A percentile compares a stretch with the other conserved stretches of the same genome.
Evolutionary conservation across 2,113 vertebrate genomes (phyloP).

Genomic region (Thamnaconus septentrionalis): DNA sequence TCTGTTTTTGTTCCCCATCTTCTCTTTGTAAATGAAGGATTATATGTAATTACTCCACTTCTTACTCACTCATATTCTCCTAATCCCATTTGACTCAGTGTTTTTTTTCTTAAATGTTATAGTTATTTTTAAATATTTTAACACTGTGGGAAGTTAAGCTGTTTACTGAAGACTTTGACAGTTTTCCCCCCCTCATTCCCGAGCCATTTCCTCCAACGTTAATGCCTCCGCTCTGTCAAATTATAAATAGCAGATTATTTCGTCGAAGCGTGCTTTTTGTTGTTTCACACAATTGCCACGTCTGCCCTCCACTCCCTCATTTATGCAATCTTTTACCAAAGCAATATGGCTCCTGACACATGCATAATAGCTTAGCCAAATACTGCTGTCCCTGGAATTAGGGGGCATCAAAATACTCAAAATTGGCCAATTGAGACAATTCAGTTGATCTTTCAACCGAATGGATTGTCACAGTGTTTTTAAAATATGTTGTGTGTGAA

Average conservation of each 20-base stretch:
- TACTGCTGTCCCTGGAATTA: conserved; percentile 46
- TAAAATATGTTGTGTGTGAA: no score
- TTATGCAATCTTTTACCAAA: not conserved
- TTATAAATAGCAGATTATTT: conserved; percentile 41
- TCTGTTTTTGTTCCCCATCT: no score
- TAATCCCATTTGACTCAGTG: conserved; percentile 57
- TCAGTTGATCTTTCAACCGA: conserved; percentile 5
- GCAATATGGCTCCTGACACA: conserved; percentile 41
- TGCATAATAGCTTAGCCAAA: conserved; percentile 38
- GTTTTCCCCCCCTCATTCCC: conserved; percentile 19
- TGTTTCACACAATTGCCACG: conserved; percentile 36
- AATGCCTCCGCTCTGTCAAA: no score
- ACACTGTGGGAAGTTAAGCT: conserved; percentile 52
- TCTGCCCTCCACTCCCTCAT: conserved; percentile 40
- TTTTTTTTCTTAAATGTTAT: conserved; percentile 38
- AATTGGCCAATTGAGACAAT: no score
- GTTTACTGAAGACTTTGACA: conserved; percentile 52
- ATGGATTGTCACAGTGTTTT: no score
- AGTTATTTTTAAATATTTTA: conserved; percentile 41
- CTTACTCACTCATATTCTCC: conserved; percentile 52
- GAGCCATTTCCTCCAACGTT: no score
- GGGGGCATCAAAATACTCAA: conserved; percentile 13
- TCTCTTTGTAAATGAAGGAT: conserved; percentile 44
- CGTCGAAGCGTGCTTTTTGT: conserved; percentile 29
- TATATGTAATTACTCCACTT: conserved; percentile 56